These are phyloP conservation scores for Archivesica marissinica DNA, from an alignment of 1,140 invertebrate species.

Conservation along the genomic window DNA sequence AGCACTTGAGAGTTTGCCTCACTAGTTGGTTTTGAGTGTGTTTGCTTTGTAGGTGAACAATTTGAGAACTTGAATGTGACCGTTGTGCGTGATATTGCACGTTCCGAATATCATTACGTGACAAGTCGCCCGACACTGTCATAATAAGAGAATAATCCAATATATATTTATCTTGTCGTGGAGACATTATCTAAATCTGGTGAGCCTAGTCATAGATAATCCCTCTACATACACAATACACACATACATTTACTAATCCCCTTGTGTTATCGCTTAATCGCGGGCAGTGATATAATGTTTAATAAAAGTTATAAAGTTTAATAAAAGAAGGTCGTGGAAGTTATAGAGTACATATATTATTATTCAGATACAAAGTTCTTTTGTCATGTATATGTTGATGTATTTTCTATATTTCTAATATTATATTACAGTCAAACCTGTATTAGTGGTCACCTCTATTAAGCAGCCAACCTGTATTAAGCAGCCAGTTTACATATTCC, in stretches of 20 bases:
- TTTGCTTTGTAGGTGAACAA: too few species aligned
- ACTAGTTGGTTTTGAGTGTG: too few species aligned
- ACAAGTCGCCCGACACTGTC: too few species aligned
- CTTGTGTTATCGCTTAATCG: background rate
- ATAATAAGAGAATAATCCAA: too few species aligned
- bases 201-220: constrained; percentile 11
- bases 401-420: background rate
- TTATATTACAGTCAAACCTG: too few species aligned
- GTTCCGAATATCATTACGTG: too few species aligned
- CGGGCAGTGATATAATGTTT: background rate
- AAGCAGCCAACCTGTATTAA: too few species aligned
- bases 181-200: constrained; percentile 12
- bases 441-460: too few species aligned
- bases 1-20: too few species aligned
- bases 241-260: background rate
- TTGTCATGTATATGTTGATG: background rate
- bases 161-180: background rate
- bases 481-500: too few species aligned
- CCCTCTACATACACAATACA: background rate
- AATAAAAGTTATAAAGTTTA: background rate
- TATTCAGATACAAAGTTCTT: background rate
- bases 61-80: too few species aligned
- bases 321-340: background rate
- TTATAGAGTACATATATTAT: background rate
- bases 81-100: too few species aligned